phyloP scores from a whole-genome alignment of 2,113 vertebrate genomes.

The Lampris megalopsis region DNA sequence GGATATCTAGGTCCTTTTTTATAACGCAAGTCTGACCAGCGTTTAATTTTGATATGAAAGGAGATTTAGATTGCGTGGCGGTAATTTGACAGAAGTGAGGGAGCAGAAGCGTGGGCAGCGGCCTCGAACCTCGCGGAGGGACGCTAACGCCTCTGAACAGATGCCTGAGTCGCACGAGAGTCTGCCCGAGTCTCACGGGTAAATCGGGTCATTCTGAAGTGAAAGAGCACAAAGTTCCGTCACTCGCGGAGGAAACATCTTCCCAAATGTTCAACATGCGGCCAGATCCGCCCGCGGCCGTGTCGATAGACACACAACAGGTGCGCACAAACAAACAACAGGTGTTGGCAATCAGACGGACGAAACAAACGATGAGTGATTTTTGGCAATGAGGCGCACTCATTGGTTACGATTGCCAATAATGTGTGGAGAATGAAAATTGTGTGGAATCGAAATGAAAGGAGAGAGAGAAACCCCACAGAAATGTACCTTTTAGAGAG shows the following conservation, averaged over 20 bases:
- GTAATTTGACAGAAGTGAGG: background rate
- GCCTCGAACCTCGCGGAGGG: background rate
- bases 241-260: too few species aligned
- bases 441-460: too few species aligned
- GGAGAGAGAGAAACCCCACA: too few species aligned
- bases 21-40: background rate
- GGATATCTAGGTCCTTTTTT: slow-evolving; percentile 58
- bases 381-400: background rate
- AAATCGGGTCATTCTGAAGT: slow-evolving; percentile 27
- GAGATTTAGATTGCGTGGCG: slow-evolving; percentile 32
- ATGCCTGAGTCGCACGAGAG: background rate
- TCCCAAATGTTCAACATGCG: background rate
- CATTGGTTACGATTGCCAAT: background rate
- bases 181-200: background rate
- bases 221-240: too few species aligned
- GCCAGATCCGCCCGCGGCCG: background rate
- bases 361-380: slow-evolving; percentile 15
- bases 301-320: slow-evolving; percentile 25
- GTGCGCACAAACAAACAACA: slow-evolving; percentile 40
- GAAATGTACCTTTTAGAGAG: too few species aligned
- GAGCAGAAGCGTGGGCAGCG: background rate
- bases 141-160: background rate
- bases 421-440: background rate
- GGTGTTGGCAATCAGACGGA: slow-evolving; percentile 10
- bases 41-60: slow-evolving; percentile 25